These are phyloP conservation scores for Phortica magna DNA, from an alignment of 2,888 invertebrate genomes.

Conservation along the genomic window DNA sequence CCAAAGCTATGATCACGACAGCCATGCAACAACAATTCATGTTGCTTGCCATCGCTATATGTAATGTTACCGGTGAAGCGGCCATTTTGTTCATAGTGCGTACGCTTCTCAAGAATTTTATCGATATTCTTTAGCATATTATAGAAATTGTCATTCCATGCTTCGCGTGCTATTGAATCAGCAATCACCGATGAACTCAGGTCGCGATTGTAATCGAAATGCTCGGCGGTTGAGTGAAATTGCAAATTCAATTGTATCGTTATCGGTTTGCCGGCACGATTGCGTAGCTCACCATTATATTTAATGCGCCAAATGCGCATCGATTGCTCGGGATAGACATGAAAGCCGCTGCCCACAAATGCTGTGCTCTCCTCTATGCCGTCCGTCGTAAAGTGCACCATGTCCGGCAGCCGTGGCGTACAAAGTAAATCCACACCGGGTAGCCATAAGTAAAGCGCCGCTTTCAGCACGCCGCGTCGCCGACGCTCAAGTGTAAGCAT, in stretches of 20 bases:
- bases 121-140: slow-evolving; percentile 82
- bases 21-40: slow-evolving; percentile 80
- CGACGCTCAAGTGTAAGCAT: slow-evolving; percentile 84
- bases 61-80: slow-evolving; percentile 81
- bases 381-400: slow-evolving; percentile 80
- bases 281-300: slow-evolving; percentile 84
- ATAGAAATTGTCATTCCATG: slow-evolving; percentile 86
- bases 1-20: slow-evolving; percentile 91
- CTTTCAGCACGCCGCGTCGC: slow-evolving; percentile 83
- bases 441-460: slow-evolving; percentile 83
- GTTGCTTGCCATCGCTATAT: slow-evolving; percentile 79
- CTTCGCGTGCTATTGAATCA: slow-evolving; percentile 85
- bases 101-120: slow-evolving; percentile 79
- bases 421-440: slow-evolving; percentile 85
- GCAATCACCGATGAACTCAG: slow-evolving; percentile 83
- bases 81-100: slow-evolving; percentile 91
- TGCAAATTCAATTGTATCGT: slow-evolving; percentile 82
- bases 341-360: slow-evolving; percentile 85
- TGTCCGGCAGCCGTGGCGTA: slow-evolving; percentile 85
- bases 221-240: slow-evolving; percentile 82
- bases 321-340: slow-evolving; percentile 83
- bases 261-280: slow-evolving; percentile 74
- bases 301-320: slow-evolving; percentile 87
- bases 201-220: slow-evolving; percentile 88
- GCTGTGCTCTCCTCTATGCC: slow-evolving; percentile 78